These are phyloP conservation scores for Dendroctonus ponderosae DNA, from an alignment of 1,140 invertebrate species.

Conservation along the genomic window DNA sequence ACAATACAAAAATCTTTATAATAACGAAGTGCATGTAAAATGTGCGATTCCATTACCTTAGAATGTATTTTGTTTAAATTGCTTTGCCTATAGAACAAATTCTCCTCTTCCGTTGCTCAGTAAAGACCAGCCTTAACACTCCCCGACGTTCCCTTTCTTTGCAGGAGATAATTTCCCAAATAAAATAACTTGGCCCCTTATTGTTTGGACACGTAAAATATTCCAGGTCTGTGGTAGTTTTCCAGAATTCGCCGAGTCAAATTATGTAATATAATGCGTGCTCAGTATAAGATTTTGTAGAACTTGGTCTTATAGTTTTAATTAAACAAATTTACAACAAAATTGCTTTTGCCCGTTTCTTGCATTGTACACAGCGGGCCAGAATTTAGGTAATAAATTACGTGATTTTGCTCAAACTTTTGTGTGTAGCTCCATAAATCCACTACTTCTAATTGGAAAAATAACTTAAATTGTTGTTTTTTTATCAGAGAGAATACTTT, in stretches of 20 bases:
- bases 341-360: neutral
- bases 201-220: constrained; percentile 32
- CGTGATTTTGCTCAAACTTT: neutral
- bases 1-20: too few species aligned
- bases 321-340: constrained; percentile 7
- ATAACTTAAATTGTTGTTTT: neutral
- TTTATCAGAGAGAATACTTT: constrained; percentile 9
- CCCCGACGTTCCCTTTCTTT: constrained; percentile 12
- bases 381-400: neutral
- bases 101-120: neutral
- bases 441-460: too few species aligned
- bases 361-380: neutral
- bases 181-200: constrained; percentile 27
- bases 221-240: constrained; percentile 18
- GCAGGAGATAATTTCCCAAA: constrained; percentile 16
- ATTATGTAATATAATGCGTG: constrained; percentile 8
- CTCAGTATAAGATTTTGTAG: neutral
- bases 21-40: too few species aligned
- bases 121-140: neutral
- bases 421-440: too few species aligned
- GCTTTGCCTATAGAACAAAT: neutral
- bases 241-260: constrained; percentile 10
- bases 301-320: constrained; percentile 10
- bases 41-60: too few species aligned
- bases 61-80: too few species aligned